These are phyloP conservation scores for Xenentodon cancila DNA, from an alignment of 2,797 vertebrate genomes.

Conservation along the genomic window DNA sequence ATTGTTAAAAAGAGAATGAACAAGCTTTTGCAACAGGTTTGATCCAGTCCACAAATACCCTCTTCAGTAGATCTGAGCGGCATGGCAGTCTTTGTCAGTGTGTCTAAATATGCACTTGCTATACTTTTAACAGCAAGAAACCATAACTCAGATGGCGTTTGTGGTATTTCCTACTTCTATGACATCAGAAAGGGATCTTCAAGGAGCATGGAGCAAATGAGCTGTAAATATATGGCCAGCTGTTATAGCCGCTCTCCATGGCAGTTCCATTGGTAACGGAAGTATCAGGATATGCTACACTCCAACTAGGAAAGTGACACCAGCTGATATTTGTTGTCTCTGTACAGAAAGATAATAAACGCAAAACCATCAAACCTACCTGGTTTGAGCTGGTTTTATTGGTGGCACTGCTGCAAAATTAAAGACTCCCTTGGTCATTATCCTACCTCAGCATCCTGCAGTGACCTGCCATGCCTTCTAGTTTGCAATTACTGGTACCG, in stretches of 20 bases:
- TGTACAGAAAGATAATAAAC: too few species aligned
- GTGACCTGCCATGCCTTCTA: too few species aligned
- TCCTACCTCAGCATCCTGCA: too few species aligned
- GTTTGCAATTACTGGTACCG: too few species aligned
- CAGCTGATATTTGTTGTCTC: too few species aligned
- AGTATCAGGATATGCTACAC: not conserved
- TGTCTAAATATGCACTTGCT: slow-evolving; percentile 22
- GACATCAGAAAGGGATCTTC: slow-evolving; percentile 8
- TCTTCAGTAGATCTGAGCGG: slow-evolving; percentile 26
- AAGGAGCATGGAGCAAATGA: not conserved
- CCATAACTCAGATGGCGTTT: slow-evolving; percentile 36
- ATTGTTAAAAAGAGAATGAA: slow-evolving; percentile 19
- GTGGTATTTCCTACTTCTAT: slow-evolving; percentile 5
- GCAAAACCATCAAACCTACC: too few species aligned
- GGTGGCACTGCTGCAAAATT: too few species aligned
- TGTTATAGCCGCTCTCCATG: not conserved
- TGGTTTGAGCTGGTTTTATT: too few species aligned
- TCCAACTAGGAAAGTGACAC: too few species aligned
- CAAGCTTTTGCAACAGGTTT: slow-evolving; percentile 36
- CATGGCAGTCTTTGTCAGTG: slow-evolving; percentile 20
- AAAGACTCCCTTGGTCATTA: too few species aligned
- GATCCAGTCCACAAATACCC: slow-evolving; percentile 12
- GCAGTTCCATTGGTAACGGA: not conserved
- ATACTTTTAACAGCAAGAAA: slow-evolving; percentile 38
- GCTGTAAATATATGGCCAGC: not conserved